Conservation (phyloP, 2,113 vertebrate genomes). For the Chelonoidis abingdonii region DNA sequence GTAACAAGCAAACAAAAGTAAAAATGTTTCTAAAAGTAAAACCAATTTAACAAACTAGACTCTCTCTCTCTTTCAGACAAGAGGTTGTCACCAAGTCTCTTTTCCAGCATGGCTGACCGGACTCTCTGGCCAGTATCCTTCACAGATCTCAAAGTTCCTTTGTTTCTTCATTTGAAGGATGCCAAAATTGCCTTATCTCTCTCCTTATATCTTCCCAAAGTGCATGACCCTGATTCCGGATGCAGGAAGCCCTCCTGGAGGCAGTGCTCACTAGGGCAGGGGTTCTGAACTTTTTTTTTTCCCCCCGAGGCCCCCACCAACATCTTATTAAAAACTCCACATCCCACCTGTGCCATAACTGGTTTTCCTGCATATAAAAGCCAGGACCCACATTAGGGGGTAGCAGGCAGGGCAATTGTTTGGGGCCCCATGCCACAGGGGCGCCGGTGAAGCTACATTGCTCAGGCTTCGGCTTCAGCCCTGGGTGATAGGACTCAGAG, state of each 20-base stretch:
- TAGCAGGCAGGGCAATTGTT: no score
- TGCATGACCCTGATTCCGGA: not conserved
- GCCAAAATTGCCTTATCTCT: not conserved
- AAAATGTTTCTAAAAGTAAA: not conserved
- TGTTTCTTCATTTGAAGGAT: not conserved
- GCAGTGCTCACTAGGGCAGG: no score
- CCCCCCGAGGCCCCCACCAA: no score
- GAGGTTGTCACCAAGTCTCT: not conserved
- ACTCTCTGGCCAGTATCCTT: not conserved
- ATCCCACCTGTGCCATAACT: no score
- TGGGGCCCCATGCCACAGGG: no score
- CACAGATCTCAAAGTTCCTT: not conserved
- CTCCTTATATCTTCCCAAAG: not conserved
- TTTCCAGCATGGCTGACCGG: not conserved
- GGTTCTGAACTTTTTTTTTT: no score
- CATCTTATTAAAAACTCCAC: no score
- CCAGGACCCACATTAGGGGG: no score
- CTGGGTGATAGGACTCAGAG: no score
- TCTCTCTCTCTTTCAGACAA: not conserved
- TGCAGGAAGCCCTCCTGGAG: not conserved
- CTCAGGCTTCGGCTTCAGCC: no score
- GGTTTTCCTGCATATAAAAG: no score
- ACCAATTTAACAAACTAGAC: not conserved
- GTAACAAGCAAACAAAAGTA: not conserved
- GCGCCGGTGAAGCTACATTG: no score